Percentiles rank a stretch among this genome's conserved stretches.
Evolutionary conservation across 2,113 vertebrate genomes (phyloP).

Genomic region (Datnioides undecimradiatus): DNA sequence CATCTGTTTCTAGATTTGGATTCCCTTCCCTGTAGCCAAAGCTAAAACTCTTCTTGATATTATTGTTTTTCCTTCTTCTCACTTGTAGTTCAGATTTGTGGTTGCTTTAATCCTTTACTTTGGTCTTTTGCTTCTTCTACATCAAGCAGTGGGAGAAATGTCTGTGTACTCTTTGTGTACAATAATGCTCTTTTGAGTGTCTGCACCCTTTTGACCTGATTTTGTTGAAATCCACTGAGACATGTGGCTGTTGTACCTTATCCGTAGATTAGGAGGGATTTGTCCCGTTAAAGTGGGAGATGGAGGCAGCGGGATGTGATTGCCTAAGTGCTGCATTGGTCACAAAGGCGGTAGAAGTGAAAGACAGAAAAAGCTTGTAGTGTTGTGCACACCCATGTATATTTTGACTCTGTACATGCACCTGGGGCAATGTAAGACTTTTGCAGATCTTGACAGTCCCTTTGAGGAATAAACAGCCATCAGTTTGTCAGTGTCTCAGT

Average conservation of each 20-base stretch:
- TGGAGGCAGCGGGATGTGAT: slow-evolving; percentile 37
- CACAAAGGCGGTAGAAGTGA: slow-evolving; percentile 4
- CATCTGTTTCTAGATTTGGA: neutral
- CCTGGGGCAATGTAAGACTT: slow-evolving; percentile 22
- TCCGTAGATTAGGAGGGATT: slow-evolving; percentile 74
- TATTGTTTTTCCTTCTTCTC: neutral
- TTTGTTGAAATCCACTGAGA: slow-evolving; percentile 65
- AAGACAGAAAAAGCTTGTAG: slow-evolving; percentile 11
- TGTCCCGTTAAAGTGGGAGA: slow-evolving; percentile 38
- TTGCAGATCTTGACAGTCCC: slow-evolving; percentile 32
- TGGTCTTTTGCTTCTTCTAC: neutral
- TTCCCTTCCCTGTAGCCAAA: neutral
- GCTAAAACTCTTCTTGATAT: neutral
- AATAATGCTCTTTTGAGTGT: slow-evolving; percentile 45
- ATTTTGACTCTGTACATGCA: slow-evolving; percentile 25
- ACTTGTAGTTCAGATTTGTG: neutral
- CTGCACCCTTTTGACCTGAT: slow-evolving; percentile 64
- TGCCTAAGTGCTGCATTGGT: slow-evolving; percentile 36
- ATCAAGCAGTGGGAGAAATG: neutral
- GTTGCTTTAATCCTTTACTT: slow-evolving; percentile 24
- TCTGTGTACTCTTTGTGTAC: slow-evolving; percentile 18
- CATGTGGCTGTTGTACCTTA: slow-evolving; percentile 56
- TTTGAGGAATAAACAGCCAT: slow-evolving; percentile 41
- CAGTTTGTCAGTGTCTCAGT: slow-evolving; percentile 3
- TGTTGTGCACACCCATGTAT: slow-evolving; percentile 1